Evolutionary conservation across 2,888 invertebrate species (phyloP).

Genomic region (Leptogaster cylindrica): DNA sequence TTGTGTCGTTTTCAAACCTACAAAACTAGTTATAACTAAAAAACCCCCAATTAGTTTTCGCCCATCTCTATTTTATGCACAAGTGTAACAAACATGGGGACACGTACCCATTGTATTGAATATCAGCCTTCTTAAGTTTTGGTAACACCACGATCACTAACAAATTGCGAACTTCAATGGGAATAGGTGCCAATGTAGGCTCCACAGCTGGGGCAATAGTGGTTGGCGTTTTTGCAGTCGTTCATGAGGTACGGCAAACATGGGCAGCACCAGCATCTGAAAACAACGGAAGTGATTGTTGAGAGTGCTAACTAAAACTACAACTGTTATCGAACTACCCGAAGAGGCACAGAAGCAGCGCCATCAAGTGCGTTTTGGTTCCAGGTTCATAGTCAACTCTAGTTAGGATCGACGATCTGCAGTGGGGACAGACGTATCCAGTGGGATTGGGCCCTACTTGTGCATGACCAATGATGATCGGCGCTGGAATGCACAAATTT

Average conservation of each 20-base stretch:
- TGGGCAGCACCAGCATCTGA: constrained; percentile 63
- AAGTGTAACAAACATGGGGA: too few species aligned
- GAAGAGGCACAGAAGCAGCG: constrained; percentile 56
- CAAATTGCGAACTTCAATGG: too few species aligned
- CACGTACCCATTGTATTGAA: too few species aligned
- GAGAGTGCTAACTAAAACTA: not conserved
- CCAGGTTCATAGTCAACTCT: constrained; percentile 57
- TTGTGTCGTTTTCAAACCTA: too few species aligned
- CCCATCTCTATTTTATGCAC: too few species aligned
- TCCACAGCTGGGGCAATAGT: constrained; percentile 64
- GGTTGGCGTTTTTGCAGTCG: constrained; percentile 61
- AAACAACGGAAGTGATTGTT: constrained; percentile 45
- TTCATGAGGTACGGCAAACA: constrained; percentile 64
- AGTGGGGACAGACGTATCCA: constrained; percentile 55
- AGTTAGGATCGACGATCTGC: constrained; percentile 56
- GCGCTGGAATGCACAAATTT: not conserved
- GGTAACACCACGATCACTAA: too few species aligned
- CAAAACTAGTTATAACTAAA: too few species aligned
- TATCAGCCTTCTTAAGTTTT: too few species aligned
- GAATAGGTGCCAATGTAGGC: constrained; percentile 62
- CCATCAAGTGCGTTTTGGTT: constrained; percentile 56
- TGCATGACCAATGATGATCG: not conserved
- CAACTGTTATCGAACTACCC: constrained; percentile 53
- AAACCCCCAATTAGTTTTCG: too few species aligned
- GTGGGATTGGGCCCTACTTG: constrained; percentile 55